Conservation (phyloP, 2,113 vertebrate genomes). For the Monarcha castaneiventris region DNA sequence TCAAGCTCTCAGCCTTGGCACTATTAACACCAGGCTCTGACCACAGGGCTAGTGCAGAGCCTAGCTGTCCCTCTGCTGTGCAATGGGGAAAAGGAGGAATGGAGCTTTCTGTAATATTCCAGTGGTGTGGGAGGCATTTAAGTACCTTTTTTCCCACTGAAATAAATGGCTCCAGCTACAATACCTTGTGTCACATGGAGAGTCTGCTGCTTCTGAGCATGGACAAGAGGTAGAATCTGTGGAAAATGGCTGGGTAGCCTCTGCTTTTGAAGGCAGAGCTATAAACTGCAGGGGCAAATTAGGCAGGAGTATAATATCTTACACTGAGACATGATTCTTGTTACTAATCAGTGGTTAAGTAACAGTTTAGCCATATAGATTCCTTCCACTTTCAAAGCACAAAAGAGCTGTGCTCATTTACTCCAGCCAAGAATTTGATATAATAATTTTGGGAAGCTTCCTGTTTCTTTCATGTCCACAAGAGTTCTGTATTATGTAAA, state of each 20-base stretch:
- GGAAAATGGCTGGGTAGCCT: not conserved
- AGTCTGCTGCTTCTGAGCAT: not conserved
- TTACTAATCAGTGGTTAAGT: not conserved
- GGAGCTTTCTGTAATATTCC: not conserved
- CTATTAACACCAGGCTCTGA: not conserved
- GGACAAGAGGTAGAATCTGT: not conserved
- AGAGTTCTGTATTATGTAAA: not conserved
- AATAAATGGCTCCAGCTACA: not conserved
- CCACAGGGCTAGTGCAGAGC: not conserved
- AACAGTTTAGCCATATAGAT: not conserved
- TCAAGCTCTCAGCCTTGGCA: not conserved
- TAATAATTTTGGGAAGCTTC: conserved; percentile 5
- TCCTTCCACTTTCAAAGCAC: not conserved
- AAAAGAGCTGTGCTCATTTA: not conserved
- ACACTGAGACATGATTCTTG: not conserved
- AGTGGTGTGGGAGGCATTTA: not conserved
- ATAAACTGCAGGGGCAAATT: not conserved
- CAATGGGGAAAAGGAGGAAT: not conserved
- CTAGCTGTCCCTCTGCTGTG: not conserved
- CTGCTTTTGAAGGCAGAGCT: not conserved
- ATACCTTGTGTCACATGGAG: not conserved
- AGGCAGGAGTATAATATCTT: not conserved
- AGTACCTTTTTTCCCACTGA: not conserved
- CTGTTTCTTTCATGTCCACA: not conserved
- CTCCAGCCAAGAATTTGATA: not conserved